Conservation (phyloP, 2,113 vertebrate species). For the Pollimyrus isidori region DNA sequence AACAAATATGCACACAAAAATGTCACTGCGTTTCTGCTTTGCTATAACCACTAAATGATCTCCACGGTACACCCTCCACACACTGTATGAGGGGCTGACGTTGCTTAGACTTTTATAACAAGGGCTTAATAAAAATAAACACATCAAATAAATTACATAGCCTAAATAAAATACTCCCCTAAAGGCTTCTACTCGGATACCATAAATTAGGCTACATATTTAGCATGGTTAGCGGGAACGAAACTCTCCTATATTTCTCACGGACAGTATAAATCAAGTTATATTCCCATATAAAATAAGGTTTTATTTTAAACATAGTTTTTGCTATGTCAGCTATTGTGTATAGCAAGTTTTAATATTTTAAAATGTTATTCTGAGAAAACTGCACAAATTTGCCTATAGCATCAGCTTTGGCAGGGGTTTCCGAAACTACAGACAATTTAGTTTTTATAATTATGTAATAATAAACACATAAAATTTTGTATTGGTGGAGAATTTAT, state of each 20-base stretch:
- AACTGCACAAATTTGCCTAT: background rate
- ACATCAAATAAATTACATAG: background rate
- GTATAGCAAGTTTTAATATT: background rate
- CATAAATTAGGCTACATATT: background rate
- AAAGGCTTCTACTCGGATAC: background rate
- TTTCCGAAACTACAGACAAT: background rate
- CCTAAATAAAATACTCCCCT: background rate
- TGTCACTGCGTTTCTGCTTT: background rate
- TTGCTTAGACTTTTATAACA: background rate
- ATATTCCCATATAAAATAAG: background rate
- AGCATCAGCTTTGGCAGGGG: background rate
- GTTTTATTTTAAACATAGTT: background rate
- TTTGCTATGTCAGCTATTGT: background rate
- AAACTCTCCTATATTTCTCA: background rate
- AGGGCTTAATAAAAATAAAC: background rate
- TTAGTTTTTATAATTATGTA: background rate
- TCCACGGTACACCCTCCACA: background rate
- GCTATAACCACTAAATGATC: background rate
- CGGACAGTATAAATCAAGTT: background rate
- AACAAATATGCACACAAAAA: background rate
- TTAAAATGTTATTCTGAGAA: background rate
- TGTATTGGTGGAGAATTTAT: background rate
- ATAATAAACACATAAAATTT: background rate
- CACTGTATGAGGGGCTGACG: background rate
- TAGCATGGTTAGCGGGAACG: background rate